Conservation (phyloP, 2,888 invertebrate species). For the Macrophya alboannulata region DNA sequence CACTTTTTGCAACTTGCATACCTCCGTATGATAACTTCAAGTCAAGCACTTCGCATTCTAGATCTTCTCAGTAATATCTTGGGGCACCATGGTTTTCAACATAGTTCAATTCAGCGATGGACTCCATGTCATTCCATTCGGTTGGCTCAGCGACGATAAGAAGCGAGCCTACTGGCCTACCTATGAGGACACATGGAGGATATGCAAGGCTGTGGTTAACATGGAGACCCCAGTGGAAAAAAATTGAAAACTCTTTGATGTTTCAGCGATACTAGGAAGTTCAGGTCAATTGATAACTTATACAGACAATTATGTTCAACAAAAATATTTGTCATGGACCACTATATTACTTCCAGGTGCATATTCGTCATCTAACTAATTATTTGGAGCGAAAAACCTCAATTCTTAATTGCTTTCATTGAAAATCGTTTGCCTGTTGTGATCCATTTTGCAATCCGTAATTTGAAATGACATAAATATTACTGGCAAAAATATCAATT, state of each 20-base stretch:
- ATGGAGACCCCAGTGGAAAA: conserved; percentile 9
- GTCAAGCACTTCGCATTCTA: not conserved
- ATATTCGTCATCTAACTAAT: no score
- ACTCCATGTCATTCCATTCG: conserved; percentile 10
- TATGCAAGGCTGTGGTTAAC: not conserved
- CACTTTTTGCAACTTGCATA: not conserved
- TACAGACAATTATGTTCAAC: not conserved
- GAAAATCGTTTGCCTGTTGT: no score
- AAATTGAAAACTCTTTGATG: not conserved
- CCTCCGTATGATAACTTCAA: not conserved
- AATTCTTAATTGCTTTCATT: no score
- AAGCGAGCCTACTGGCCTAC: conserved; percentile 12
- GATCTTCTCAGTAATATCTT: not conserved
- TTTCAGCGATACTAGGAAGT: conserved; percentile 1
- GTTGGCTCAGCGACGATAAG: not conserved
- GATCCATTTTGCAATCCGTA: no score
- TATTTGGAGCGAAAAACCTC: no score
- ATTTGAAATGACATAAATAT: no score
- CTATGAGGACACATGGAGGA: not conserved
- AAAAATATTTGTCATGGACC: no score
- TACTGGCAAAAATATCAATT: not conserved
- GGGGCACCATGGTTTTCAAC: not conserved
- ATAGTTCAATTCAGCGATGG: not conserved
- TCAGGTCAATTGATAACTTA: conserved; percentile 20
- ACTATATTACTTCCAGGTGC: no score